Percentiles rank a stretch among this genome's conserved stretches.
Evolutionary conservation across 2,113 vertebrate species (phyloP).

Genomic region (Dissostichus mawsoni): DNA sequence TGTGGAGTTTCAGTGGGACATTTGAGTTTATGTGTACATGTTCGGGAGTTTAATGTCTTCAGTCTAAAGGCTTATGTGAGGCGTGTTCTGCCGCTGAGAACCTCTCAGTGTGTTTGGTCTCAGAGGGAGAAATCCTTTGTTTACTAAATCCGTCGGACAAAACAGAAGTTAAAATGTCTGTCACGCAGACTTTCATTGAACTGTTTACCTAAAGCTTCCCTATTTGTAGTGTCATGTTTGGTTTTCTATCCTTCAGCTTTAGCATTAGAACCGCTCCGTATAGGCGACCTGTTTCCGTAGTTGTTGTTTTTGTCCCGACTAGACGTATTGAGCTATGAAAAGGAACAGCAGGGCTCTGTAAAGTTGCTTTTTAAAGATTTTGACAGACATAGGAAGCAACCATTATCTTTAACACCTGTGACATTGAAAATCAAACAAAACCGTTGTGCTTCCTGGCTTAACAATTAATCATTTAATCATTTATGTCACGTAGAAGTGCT

Average conservation of each 20-base stretch:
- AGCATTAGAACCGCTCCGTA: constrained; percentile 37
- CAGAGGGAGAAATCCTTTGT: constrained; percentile 70
- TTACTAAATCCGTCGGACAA: constrained; percentile 61
- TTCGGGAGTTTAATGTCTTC: constrained; percentile 51
- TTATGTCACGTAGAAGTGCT: no score
- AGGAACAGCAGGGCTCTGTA: background rate
- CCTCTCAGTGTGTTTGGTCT: constrained; percentile 60
- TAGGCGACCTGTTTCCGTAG: constrained; percentile 24
- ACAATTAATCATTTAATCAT: no score
- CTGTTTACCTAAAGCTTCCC: constrained; percentile 58
- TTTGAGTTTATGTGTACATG: constrained; percentile 25
- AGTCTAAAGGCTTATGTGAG: constrained; percentile 53
- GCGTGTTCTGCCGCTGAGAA: constrained; percentile 57
- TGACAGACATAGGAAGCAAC: constrained; percentile 25
- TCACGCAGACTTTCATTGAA: constrained; percentile 62
- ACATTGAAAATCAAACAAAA: constrained; percentile 43
- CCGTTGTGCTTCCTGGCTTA: constrained; percentile 30
- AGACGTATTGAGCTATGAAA: constrained; percentile 38
- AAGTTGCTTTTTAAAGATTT: constrained; percentile 38
- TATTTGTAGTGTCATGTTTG: constrained; percentile 51
- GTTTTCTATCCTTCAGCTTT: constrained; percentile 38
- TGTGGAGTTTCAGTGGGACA: constrained; percentile 22
- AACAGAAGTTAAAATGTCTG: constrained; percentile 67
- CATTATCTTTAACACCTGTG: constrained; percentile 50
- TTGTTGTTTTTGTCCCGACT: constrained; percentile 49